phyloP scores from a whole-genome alignment of 2,113 vertebrate species.

The Barbus barbus region DNA sequence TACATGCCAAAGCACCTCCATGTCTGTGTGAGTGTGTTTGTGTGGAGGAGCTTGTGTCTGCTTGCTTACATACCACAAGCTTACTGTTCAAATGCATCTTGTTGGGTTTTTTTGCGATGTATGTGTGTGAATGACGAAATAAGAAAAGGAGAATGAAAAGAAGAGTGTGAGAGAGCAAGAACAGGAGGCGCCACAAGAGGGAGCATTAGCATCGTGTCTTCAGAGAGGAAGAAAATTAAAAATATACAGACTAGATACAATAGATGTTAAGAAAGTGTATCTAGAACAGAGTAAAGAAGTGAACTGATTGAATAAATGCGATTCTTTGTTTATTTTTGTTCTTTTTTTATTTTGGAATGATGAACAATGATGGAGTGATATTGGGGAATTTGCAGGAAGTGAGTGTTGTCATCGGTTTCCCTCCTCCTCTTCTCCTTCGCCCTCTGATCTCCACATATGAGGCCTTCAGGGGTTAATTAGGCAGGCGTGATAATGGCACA shows the following conservation, averaged over 20 bases:
- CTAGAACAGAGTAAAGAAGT: not conserved
- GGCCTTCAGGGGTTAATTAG: conserved; percentile 82
- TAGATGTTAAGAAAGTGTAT: conserved; percentile 19
- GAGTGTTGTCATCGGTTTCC: conserved; percentile 60
- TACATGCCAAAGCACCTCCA: conserved; percentile 85
- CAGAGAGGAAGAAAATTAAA: not conserved
- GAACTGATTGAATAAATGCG: not conserved
- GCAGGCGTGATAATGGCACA: conserved; percentile 76
- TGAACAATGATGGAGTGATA: conserved; percentile 66
- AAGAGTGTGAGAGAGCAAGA: not conserved
- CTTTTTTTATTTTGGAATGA: conserved; percentile 53
- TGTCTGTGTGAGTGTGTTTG: conserved; percentile 56
- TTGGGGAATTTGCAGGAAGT: conserved; percentile 66
- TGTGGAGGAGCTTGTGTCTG: not conserved
- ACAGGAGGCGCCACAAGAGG: conserved; percentile 75
- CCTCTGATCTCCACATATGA: conserved; percentile 71
- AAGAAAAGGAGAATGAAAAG: conserved; percentile 8
- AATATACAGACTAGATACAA: not conserved
- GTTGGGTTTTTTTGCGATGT: no score
- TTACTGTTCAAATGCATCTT: not conserved
- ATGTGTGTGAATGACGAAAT: not conserved
- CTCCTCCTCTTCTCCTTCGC: conserved; percentile 39
- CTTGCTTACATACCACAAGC: conserved; percentile 28
- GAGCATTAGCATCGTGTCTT: conserved; percentile 56
- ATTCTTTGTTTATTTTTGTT: not conserved